Evolutionary conservation across 2,888 invertebrate species (phyloP).

Genomic region (Meiosimyza platycephala): DNA sequence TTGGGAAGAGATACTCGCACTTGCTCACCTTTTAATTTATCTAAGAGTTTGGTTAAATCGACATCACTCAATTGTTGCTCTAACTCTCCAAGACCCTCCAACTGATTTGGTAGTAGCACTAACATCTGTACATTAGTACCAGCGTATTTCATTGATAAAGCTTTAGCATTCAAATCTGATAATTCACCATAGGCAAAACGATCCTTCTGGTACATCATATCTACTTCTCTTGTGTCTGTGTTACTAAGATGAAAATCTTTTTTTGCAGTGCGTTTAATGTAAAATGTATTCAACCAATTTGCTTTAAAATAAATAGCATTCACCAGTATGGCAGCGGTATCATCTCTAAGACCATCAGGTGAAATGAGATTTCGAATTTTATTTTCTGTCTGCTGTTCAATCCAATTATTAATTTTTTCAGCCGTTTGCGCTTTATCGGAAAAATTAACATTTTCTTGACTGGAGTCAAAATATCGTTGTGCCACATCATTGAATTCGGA

Average conservation of each 20-base stretch:
- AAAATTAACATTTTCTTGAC: slow-evolving; percentile 75
- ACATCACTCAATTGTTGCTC: slow-evolving; percentile 72
- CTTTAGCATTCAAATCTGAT: slow-evolving; percentile 69
- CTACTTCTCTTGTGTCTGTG: slow-evolving; percentile 67
- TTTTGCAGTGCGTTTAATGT: slow-evolving; percentile 69
- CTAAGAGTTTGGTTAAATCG: slow-evolving; percentile 69
- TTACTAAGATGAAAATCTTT: slow-evolving; percentile 74
- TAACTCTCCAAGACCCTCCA: slow-evolving; percentile 74
- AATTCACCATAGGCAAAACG: slow-evolving; percentile 67
- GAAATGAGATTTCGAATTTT: slow-evolving; percentile 83
- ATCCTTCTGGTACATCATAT: slow-evolving; percentile 77
- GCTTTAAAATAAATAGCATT: slow-evolving; percentile 90
- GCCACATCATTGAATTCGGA: slow-evolving; percentile 71
- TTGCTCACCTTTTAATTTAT: slow-evolving; percentile 68
- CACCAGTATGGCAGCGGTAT: slow-evolving; percentile 77
- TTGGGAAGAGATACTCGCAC: slow-evolving; percentile 76
- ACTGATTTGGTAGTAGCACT: slow-evolving; percentile 77
- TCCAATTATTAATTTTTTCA: slow-evolving; percentile 81
- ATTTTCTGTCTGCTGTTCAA: slow-evolving; percentile 79
- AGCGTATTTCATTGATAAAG: slow-evolving; percentile 79
- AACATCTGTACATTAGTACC: slow-evolving; percentile 79
- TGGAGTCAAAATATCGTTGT: slow-evolving; percentile 73
- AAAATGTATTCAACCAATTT: slow-evolving; percentile 77
- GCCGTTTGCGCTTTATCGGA: slow-evolving; percentile 67
- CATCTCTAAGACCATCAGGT: slow-evolving; percentile 68